phyloP scores from a whole-genome alignment of 1,140 invertebrate species.

The Pentalonia nigronervosa region DNA sequence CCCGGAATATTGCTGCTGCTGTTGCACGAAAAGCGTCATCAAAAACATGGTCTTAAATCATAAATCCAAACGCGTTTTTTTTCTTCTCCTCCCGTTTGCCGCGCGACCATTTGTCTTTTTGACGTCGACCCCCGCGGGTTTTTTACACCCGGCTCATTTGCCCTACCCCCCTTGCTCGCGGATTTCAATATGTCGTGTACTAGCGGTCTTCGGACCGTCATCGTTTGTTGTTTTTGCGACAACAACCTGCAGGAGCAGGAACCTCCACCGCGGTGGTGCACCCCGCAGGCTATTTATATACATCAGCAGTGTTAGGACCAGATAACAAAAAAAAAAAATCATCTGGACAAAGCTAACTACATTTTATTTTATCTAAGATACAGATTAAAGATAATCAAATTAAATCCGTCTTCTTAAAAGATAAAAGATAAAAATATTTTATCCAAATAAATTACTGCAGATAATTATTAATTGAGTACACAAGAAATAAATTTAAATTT shows the following conservation, averaged over 20 bases:
- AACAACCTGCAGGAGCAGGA: neutral
- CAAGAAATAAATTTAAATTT: too few species aligned
- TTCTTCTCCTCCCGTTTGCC: neutral
- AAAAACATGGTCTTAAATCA: neutral
- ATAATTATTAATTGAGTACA: too few species aligned
- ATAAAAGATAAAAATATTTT: too few species aligned
- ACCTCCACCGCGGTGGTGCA: neutral
- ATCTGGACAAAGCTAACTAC: too few species aligned
- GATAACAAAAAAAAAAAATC: too few species aligned
- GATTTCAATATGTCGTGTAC: neutral
- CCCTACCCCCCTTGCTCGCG: too few species aligned
- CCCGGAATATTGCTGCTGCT: neutral
- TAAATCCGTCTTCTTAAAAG: too few species aligned
- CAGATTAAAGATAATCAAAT: too few species aligned
- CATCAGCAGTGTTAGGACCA: too few species aligned
- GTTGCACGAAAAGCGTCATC: neutral
- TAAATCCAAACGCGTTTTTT: slow-evolving; percentile 51
- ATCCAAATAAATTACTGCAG: too few species aligned
- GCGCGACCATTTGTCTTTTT: slow-evolving; percentile 22
- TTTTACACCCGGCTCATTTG: slow-evolving; percentile 37
- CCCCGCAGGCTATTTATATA: neutral
- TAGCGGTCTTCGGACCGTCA: neutral
- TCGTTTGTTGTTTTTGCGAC: neutral
- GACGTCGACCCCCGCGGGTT: slow-evolving; percentile 32
- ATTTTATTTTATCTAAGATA: too few species aligned